Evolutionary conservation across 2,888 invertebrate genomes (phyloP).

Genomic region (Polietes domitor): DNA sequence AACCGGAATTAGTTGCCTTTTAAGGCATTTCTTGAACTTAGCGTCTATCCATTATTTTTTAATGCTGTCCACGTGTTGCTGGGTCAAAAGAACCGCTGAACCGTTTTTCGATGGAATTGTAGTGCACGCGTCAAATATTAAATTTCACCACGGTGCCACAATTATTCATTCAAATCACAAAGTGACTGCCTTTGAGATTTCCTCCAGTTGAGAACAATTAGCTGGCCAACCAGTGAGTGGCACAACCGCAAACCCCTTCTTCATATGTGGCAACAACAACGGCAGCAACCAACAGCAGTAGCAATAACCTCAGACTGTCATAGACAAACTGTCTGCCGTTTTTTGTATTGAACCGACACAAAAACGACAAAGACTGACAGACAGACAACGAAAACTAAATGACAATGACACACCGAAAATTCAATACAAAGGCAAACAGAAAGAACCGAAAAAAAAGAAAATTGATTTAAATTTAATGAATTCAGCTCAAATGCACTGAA

Average conservation of each 20-base stretch:
- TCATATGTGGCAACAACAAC: slow-evolving; percentile 19
- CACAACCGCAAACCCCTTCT: neutral
- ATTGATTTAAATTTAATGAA: slow-evolving; percentile 60
- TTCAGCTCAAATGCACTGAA: slow-evolving; percentile 19
- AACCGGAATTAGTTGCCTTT: slow-evolving; percentile 24
- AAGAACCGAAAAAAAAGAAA: slow-evolving; percentile 31
- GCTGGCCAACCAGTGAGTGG: slow-evolving; percentile 25
- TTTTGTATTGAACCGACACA: neutral
- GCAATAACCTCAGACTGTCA: slow-evolving; percentile 12
- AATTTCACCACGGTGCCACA: slow-evolving; percentile 15
- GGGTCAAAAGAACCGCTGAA: slow-evolving; percentile 42
- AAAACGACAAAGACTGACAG: neutral
- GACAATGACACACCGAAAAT: slow-evolving; percentile 18
- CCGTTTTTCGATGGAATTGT: slow-evolving; percentile 23
- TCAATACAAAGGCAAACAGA: neutral
- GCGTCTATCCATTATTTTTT: neutral
- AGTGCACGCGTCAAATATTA: slow-evolving; percentile 58
- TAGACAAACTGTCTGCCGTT: slow-evolving; percentile 49
- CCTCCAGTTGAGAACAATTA: slow-evolving; percentile 44
- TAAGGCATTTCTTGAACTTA: neutral
- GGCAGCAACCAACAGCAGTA: neutral
- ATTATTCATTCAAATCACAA: slow-evolving; percentile 51
- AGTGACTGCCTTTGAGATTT: slow-evolving; percentile 39
- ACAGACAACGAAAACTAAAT: slow-evolving; percentile 12
- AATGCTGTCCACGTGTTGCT: slow-evolving; percentile 42